Conservation (phyloP, 1,140 invertebrate species). For the Pachyrhynchus sulphureomaculatus region DNA sequence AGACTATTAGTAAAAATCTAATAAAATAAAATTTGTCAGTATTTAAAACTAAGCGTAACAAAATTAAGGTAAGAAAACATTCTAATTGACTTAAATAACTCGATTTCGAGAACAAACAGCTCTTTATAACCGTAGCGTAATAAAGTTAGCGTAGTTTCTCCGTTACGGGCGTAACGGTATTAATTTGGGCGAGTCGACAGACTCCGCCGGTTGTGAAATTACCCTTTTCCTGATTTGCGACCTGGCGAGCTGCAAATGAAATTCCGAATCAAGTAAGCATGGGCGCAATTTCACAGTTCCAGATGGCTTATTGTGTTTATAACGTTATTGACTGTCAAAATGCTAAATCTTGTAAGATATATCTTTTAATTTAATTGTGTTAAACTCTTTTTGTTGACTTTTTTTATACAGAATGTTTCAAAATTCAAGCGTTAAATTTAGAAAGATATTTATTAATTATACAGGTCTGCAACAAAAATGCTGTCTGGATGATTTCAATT, state of each 20-base stretch:
- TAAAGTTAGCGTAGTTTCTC: constrained; percentile 26
- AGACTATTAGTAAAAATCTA: too few relatives aligned
- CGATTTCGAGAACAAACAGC: constrained; percentile 6
- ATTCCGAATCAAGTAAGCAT: constrained; percentile 49
- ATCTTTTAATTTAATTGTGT: too few relatives aligned
- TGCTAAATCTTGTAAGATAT: too few relatives aligned
- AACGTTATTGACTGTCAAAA: too few relatives aligned
- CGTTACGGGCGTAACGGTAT: constrained; percentile 16
- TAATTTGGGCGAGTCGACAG: constrained; percentile 26
- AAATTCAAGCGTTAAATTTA: too few relatives aligned
- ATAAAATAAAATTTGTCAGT: neutral
- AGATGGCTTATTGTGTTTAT: constrained; percentile 42
- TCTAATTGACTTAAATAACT: constrained; percentile 14
- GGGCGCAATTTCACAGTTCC: constrained; percentile 38
- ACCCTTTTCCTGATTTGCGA: constrained; percentile 51
- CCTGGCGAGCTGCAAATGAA: constrained; percentile 48
- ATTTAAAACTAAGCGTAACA: neutral
- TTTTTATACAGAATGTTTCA: too few relatives aligned
- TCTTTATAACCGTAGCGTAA: constrained; percentile 21
- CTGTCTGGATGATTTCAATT: too few relatives aligned
- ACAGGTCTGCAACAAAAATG: too few relatives aligned
- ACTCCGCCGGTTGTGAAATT: constrained; percentile 41
- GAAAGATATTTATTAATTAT: too few relatives aligned
- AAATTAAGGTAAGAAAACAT: constrained; percentile 2
- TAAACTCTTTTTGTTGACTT: too few relatives aligned